Evolutionary conservation across 2,797 vertebrate genomes (phyloP).

Genomic region (Takifugu rubripes): DNA sequence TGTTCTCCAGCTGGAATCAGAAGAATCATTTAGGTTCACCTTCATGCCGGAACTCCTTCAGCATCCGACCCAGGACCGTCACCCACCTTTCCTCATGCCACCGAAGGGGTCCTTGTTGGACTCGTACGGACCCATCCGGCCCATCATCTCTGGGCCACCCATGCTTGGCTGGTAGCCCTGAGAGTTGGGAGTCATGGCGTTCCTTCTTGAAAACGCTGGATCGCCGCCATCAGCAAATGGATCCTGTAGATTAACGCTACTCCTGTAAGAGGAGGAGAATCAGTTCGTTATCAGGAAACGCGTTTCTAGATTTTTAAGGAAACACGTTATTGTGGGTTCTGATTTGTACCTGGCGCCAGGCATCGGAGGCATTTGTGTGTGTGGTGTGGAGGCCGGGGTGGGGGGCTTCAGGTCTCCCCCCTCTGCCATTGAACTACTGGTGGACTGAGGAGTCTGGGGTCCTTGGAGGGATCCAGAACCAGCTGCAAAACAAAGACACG

Average conservation of each 20-base stretch:
- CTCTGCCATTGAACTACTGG: constrained; percentile 98
- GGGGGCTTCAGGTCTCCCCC: constrained; percentile 97
- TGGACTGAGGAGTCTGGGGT: constrained; percentile 97
- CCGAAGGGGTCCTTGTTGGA: constrained; percentile 95
- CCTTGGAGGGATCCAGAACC: constrained; percentile 98
- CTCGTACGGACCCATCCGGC: constrained; percentile 90
- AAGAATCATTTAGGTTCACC: constrained; percentile 19
- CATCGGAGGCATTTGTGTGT: constrained; percentile 94
- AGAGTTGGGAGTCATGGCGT: constrained; percentile 94
- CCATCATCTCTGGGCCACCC: constrained; percentile 91
- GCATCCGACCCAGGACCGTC: background rate
- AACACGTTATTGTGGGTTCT: no score
- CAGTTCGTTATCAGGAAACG: background rate
- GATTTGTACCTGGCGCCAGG: constrained; percentile 86
- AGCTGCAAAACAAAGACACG: constrained; percentile 73
- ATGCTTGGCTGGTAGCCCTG: constrained; percentile 91
- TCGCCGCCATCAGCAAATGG: constrained; percentile 94
- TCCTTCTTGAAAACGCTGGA: constrained; percentile 90
- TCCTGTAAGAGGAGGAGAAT: constrained; percentile 70
- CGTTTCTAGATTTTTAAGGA: background rate
- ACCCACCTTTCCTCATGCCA: constrained; percentile 95
- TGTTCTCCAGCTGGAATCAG: constrained; percentile 81
- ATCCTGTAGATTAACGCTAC: constrained; percentile 94
- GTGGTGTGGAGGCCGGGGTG: constrained; percentile 95
- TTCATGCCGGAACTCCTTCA: background rate